phyloP scores from a whole-genome alignment of 2,888 invertebrate species.

The Euzophera pinguis region DNA sequence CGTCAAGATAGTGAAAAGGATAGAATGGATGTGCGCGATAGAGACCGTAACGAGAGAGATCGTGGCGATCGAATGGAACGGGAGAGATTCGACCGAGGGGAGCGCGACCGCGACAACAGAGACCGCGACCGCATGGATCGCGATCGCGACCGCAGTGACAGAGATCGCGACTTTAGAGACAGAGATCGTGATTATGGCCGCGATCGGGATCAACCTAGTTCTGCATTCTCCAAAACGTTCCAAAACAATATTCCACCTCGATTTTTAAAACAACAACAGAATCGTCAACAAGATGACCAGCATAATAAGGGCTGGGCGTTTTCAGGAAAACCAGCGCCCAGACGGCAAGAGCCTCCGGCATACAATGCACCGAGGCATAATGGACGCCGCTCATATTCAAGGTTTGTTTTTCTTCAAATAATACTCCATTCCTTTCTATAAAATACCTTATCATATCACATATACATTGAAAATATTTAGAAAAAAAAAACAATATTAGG shows the following conservation, averaged over 20 bases:
- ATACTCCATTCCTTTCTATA: background rate
- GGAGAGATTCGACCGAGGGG: conserved; percentile 38
- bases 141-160: conserved; percentile 41
- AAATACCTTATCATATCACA: background rate
- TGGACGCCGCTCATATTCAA: conserved; percentile 68
- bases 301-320: conserved; percentile 72
- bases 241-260: conserved; percentile 92
- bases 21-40: conserved; percentile 39
- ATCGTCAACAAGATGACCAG: conserved; percentile 66
- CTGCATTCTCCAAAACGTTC: conserved; percentile 86
- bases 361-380: conserved; percentile 67
- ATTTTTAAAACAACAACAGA: conserved; percentile 88
- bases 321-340: conserved; percentile 56
- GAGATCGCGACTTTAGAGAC: conserved; percentile 51
- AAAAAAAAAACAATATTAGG: too few species aligned
- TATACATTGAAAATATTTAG: too few species aligned
- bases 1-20: conserved; percentile 38
- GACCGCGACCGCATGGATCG: conserved; percentile 49
- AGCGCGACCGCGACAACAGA: conserved; percentile 37
- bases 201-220: conserved; percentile 77
- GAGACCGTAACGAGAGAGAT: conserved; percentile 48
- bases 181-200: conserved; percentile 56
- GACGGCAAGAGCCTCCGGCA: conserved; percentile 60
- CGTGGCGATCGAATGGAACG: conserved; percentile 34
- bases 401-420: conserved; percentile 35